Conservation (phyloP, 2,888 invertebrate genomes). For the Silvanus unidentatus region DNA sequence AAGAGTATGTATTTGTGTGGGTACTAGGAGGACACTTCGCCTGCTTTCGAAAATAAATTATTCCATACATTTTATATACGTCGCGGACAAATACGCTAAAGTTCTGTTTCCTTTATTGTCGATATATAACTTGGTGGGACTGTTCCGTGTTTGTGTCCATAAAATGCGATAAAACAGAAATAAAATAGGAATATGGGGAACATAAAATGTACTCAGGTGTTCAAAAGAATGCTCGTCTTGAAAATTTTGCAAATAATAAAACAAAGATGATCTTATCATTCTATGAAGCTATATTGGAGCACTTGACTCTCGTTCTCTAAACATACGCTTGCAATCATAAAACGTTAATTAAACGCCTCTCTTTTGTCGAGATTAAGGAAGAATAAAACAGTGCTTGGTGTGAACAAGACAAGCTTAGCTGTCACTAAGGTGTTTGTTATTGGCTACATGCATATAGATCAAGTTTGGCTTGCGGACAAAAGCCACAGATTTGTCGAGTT, state of each 20-base stretch:
- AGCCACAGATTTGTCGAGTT: conserved; percentile 31
- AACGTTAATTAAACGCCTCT: no score
- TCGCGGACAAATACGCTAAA: conserved; percentile 42
- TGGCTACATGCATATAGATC: conserved; percentile 16
- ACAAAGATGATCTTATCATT: conserved; percentile 22
- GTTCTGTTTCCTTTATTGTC: conserved; percentile 40
- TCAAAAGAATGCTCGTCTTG: conserved; percentile 27
- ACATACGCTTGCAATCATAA: no score
- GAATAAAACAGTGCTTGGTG: no score
- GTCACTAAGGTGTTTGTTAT: not conserved
- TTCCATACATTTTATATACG: conserved; percentile 47
- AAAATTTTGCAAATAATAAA: conserved; percentile 25
- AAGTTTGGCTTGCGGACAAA: conserved; percentile 24
- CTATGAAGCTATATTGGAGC: no score
- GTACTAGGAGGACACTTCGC: conserved; percentile 11
- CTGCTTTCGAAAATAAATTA: conserved; percentile 38
- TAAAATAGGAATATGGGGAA: conserved; percentile 37
- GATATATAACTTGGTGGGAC: conserved; percentile 30
- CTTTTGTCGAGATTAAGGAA: no score
- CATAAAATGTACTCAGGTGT: conserved; percentile 39
- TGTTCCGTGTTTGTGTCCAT: conserved; percentile 25
- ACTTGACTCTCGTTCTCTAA: no score
- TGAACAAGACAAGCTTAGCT: not conserved
- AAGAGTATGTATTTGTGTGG: not conserved
- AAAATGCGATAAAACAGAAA: conserved; percentile 36